These are phyloP conservation scores for Melieria picta DNA, from an alignment of 2,888 invertebrate species.

Conservation along the genomic window DNA sequence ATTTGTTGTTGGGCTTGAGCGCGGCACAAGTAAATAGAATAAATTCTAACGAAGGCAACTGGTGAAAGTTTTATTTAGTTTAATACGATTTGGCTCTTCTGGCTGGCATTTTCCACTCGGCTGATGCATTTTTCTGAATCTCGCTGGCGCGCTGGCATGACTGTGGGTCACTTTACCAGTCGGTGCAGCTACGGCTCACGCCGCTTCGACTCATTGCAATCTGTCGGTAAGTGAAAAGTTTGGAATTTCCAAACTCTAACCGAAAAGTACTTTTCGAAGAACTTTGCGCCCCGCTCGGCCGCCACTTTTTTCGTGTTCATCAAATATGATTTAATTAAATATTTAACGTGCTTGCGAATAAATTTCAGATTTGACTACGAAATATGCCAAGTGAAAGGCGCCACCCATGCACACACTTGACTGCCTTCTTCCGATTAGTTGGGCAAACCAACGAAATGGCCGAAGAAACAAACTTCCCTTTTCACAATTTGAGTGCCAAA, in stretches of 20 bases:
- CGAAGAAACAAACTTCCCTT: too few species aligned
- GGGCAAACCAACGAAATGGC: too few species aligned
- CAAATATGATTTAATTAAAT: constrained; percentile 12
- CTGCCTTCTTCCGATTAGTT: too few species aligned
- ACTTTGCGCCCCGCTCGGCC: too few species aligned
- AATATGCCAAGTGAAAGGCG: too few species aligned
- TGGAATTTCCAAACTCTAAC: constrained; percentile 9
- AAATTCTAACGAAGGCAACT: constrained; percentile 25
- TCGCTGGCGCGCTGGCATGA: constrained; percentile 8
- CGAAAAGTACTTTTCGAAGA: too few species aligned
- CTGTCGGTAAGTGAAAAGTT: constrained; percentile 18
- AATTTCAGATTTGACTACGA: constrained; percentile 8
- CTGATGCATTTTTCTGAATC: constrained; percentile 32
- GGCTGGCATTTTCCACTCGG: neutral
- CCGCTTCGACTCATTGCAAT: constrained; percentile 18
- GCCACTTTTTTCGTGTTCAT: too few species aligned
- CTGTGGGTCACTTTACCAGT: constrained; percentile 3
- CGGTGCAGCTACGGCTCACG: too few species aligned
- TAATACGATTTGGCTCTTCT: constrained; percentile 13
- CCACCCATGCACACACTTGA: too few species aligned
- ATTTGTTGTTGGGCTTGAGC: neutral
- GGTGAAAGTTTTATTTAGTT: constrained; percentile 33
- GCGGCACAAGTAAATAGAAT: constrained; percentile 25
- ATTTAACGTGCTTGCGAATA: constrained; percentile 20
- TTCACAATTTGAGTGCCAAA: too few species aligned